These are phyloP conservation scores for Echinometra lucunter DNA, from an alignment of 53 echinoderm and acorn worm species.

Conservation along the genomic window DNA sequence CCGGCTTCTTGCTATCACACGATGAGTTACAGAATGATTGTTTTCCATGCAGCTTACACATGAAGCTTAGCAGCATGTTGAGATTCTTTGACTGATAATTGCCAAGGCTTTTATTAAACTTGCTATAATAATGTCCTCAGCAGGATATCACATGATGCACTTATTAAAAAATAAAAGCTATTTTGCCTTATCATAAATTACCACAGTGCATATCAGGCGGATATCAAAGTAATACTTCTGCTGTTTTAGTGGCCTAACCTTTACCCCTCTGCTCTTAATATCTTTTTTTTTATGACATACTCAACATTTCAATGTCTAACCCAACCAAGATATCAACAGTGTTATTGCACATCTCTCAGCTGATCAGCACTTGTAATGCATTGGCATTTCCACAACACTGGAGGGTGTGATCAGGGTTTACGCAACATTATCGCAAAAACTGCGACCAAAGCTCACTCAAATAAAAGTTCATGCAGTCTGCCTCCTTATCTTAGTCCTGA, in stretches of 20 bases:
- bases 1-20: slow-evolving; percentile 21
- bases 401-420: background rate
- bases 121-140: background rate
- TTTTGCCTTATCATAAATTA: background rate
- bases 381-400: background rate
- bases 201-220: background rate
- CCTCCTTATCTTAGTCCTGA: background rate
- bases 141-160: slow-evolving; percentile 4
- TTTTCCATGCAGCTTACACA: slow-evolving; percentile 19
- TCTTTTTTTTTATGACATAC: background rate
- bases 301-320: background rate
- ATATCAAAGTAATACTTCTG: background rate
- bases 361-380: background rate
- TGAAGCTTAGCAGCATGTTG: background rate
- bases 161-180: background rate
- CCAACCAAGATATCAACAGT: background rate
- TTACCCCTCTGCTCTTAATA: background rate
- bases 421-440: background rate
- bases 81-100: background rate
- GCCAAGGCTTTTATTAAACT: background rate
- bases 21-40: slow-evolving; percentile 33
- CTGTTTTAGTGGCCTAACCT: background rate
- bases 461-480: background rate
- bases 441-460: background rate
- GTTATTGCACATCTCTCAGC: background rate